These are phyloP conservation scores for Pterocles gutturalis DNA, from an alignment of 2,113 vertebrate species.

Conservation along the genomic window DNA sequence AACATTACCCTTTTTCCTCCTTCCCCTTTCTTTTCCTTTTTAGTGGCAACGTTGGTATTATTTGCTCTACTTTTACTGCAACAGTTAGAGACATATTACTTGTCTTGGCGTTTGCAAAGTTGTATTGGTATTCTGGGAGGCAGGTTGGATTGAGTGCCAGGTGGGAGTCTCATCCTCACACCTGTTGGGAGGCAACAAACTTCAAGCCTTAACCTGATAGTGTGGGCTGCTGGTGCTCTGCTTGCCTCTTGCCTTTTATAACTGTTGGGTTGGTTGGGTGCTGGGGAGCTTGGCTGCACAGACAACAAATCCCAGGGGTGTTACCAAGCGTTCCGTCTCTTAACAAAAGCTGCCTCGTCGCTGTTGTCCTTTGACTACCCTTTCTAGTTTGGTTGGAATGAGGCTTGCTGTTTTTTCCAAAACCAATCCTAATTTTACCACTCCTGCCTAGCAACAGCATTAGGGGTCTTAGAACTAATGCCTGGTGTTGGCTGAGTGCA, in stretches of 20 bases:
- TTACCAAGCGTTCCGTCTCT: not conserved
- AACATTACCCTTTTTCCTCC: not conserved
- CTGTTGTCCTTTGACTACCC: not conserved
- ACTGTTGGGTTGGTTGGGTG: not conserved
- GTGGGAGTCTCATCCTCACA: not conserved
- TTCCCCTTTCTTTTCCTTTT: not conserved
- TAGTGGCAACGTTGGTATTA: not conserved
- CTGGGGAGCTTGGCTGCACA: not conserved
- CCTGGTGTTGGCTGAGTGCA: not conserved
- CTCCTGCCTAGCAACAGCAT: constrained; percentile 31
- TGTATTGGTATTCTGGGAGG: fast-evolving
- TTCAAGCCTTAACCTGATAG: not conserved
- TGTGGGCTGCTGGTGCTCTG: not conserved
- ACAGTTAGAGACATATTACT: not conserved
- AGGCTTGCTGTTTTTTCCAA: constrained; percentile 40
- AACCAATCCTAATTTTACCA: not conserved
- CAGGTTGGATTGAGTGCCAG: not conserved
- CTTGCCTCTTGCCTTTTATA: constrained; percentile 32
- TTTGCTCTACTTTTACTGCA: not conserved
- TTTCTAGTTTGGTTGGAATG: constrained; percentile 17
- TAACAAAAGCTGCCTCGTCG: not conserved
- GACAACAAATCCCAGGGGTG: not conserved
- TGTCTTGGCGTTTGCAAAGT: not conserved
- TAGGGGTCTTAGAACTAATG: not conserved
- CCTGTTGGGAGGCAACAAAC: not conserved